Conservation (phyloP, 2,113 vertebrate species). For the Caranx ignobilis region DNA sequence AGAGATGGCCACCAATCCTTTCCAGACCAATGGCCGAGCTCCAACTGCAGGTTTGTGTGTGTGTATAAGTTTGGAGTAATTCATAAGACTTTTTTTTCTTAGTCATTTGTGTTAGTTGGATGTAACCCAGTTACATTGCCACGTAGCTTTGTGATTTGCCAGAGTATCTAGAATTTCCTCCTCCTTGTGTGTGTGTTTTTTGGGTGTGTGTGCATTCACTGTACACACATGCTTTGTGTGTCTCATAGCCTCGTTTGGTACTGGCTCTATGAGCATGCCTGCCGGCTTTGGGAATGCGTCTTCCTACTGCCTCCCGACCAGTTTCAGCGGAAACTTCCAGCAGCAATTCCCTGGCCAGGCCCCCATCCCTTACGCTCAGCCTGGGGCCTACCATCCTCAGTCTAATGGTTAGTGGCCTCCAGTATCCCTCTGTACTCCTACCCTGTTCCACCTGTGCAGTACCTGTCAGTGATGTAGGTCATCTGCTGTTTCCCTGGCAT, state of each 20-base stretch:
- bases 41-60: constrained; percentile 76
- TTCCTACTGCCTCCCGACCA: constrained; percentile 96
- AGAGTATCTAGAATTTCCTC: constrained; percentile 55
- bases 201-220: constrained; percentile 29
- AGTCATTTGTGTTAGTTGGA: constrained; percentile 37
- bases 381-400: constrained; percentile 92
- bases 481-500: not conserved
- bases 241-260: constrained; percentile 90
- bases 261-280: constrained; percentile 98
- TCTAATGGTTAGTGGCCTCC: constrained; percentile 91
- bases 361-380: constrained; percentile 91
- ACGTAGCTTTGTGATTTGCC: constrained; percentile 53
- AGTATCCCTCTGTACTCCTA: constrained; percentile 33
- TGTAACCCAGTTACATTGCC: constrained; percentile 62
- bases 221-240: constrained; percentile 65
- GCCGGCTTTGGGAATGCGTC: constrained; percentile 93
- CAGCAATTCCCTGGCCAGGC: constrained; percentile 93
- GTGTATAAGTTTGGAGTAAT: not conserved
- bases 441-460: constrained; percentile 43
- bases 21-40: constrained; percentile 94
- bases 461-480: constrained; percentile 29
- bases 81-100: not conserved
- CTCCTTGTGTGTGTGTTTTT: constrained; percentile 29
- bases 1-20: constrained; percentile 95
- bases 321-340: constrained; percentile 97